Evolutionary conservation across 2,113 vertebrate species (phyloP), one percentile per base, ranked within the genome.

Genomic region (Bujurquina vittata): DNA sequence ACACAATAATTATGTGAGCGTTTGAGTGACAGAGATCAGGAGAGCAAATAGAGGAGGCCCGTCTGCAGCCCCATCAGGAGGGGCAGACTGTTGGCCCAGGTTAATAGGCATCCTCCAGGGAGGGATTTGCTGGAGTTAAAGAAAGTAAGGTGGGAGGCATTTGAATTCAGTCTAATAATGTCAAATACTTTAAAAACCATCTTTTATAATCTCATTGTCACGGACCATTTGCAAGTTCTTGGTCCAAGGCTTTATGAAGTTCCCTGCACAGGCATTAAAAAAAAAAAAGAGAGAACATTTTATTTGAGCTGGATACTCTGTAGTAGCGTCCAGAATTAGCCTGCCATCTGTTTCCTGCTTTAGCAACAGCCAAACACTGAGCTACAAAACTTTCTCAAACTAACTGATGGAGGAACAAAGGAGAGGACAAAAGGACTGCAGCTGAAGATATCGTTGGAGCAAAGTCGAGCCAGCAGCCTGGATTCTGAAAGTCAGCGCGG

Each of bases 261-360:
- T 91, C 88, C 83, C 86, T n/a, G n/a, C 10, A 10, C 60, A 80
- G 84, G 43, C 84, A 77, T 87, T 88, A 89, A 87, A 79, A 54
- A 78, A 81, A 84, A 26, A 26, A 26, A 26, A 26, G 2, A 26
- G 2, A 87, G 80, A 87, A 89, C 80, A 77, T 83, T 87, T 85
- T 57, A 76, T 89, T 89, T 84, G 89, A 91, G 86, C 85, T 80
- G 90, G 86, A 86, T 83, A 59, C 88, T 86, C 75, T 76, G 82
- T 85, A 81, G 84, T 78, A 65, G 46, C 29, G 10, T 89, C 87
- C 85, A 91, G 81, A 87, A 92, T 87, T 85, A 90, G 80, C 58
- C 80, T 2, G 84, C 92, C 92, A 93, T 93, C 92, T 93, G 92
- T 76, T 92, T 93, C 85, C 87, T 83, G 81, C 88, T 73, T 79